Evolutionary conservation across 2,113 vertebrate genomes (phyloP).

Genomic region (Peromyscus californicus): DNA sequence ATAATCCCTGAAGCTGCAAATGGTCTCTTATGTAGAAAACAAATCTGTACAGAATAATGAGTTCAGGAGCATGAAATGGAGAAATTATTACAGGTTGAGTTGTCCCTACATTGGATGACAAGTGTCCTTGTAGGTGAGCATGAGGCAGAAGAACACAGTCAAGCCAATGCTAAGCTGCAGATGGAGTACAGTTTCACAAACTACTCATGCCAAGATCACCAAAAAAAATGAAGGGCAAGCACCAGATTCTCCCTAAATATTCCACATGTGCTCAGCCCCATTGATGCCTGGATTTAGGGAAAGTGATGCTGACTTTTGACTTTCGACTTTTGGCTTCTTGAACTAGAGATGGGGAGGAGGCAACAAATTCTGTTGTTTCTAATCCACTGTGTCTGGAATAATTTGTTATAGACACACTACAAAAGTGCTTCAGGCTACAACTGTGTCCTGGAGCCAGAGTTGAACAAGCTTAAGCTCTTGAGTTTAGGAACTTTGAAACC

Average conservation of each 20-base stretch:
- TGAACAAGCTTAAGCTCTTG: background rate
- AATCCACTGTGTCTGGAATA: background rate
- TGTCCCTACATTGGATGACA: background rate
- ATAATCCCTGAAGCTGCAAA: background rate
- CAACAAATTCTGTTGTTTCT: background rate
- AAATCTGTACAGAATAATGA: background rate
- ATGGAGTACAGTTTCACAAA: background rate
- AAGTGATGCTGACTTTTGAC: background rate
- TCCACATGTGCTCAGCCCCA: background rate
- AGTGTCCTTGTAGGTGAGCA: background rate
- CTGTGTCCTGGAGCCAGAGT: slow-evolving; percentile 53
- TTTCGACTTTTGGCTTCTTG: background rate
- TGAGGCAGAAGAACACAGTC: background rate
- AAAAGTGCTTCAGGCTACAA: background rate
- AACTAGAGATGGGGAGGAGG: background rate
- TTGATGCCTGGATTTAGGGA: background rate
- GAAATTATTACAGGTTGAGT: background rate
- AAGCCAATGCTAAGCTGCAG: background rate
- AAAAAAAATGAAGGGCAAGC: background rate
- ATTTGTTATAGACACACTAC: background rate
- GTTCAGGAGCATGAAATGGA: background rate
- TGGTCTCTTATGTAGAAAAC: background rate
- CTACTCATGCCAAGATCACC: background rate
- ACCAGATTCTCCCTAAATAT: background rate
- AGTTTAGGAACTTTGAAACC: slow-evolving; percentile 70